Evolutionary conservation across 2,888 invertebrate species (phyloP).

Genomic region (Agriopis aurantiaria): DNA sequence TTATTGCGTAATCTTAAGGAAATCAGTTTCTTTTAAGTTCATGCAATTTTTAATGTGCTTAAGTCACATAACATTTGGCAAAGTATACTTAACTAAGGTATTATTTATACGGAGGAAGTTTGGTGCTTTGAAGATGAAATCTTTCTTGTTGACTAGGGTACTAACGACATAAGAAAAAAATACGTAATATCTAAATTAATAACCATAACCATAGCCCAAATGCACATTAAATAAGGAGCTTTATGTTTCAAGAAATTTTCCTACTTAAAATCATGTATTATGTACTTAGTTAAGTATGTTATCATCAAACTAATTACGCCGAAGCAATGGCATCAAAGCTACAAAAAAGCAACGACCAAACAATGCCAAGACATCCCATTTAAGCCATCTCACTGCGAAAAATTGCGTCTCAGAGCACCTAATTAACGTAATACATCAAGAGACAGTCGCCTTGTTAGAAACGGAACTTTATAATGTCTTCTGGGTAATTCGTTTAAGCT

Average conservation of each 20-base stretch:
- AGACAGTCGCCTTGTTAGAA: conserved; percentile 38
- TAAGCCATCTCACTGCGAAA: conserved; percentile 46
- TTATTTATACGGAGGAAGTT: no score
- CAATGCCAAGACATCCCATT: conserved; percentile 26
- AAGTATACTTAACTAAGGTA: no score
- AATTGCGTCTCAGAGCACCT: conserved; percentile 55
- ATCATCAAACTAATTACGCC: conserved; percentile 10
- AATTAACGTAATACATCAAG: conserved; percentile 67
- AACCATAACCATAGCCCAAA: no score
- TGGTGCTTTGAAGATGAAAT: no score
- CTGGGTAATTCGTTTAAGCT: conserved; percentile 41
- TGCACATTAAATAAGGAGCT: not conserved
- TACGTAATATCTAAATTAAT: no score
- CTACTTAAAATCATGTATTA: not conserved
- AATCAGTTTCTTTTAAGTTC: no score
- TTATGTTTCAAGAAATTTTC: no score
- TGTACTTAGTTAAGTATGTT: not conserved
- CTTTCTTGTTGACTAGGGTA: no score
- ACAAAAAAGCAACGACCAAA: conserved; percentile 25
- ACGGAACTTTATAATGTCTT: conserved; percentile 45
- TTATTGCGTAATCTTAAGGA: no score
- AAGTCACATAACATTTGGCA: no score
- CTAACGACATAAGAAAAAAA: no score
- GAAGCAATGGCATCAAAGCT: not conserved
- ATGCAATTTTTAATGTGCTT: no score